phyloP scores from a whole-genome alignment of 2,888 invertebrate genomes.

The Fissipunctia ypsillon region DNA sequence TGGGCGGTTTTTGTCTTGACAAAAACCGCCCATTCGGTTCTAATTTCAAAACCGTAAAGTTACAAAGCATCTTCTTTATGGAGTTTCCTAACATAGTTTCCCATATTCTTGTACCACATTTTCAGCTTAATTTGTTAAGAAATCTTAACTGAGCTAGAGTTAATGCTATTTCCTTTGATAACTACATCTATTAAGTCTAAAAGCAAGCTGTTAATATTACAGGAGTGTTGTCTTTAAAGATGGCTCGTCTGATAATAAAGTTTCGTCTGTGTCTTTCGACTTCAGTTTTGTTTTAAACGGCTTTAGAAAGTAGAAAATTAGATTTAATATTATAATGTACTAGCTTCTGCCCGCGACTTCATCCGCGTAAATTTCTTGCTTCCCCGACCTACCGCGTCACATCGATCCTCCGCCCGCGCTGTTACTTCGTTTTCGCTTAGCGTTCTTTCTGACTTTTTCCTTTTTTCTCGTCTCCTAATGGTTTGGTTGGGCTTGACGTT shows the following conservation, averaged over 20 bases:
- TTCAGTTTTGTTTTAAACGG: no score
- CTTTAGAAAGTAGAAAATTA: not conserved
- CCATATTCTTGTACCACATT: not conserved
- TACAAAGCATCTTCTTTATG: not conserved
- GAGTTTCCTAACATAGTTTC: not conserved
- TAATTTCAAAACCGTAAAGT: no score
- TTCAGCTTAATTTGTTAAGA: constrained; percentile 3
- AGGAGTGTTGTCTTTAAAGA: constrained; percentile 2
- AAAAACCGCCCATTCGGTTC: no score
- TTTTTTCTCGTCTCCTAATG: no score
- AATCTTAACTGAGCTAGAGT: constrained; percentile 8
- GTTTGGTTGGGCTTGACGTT: no score
- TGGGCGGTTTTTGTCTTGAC: no score
- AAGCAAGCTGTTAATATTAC: constrained; percentile 7
- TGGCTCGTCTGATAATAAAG: not conserved
- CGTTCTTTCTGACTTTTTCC: no score
- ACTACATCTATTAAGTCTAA: constrained; percentile 4
- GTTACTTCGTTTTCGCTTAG: no score
- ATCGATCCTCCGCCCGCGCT: no score
- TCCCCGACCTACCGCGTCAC: no score
- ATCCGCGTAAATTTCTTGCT: no score
- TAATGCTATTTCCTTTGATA: constrained; percentile 21
- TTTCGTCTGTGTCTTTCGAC: not conserved
- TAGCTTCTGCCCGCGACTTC: no score
- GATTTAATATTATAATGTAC: not conserved